A percentile compares a stretch with the other conserved stretches of the same genome.
Conservation (phyloP, 2,888 invertebrate species). For the Luperina nickerlii region DNA sequence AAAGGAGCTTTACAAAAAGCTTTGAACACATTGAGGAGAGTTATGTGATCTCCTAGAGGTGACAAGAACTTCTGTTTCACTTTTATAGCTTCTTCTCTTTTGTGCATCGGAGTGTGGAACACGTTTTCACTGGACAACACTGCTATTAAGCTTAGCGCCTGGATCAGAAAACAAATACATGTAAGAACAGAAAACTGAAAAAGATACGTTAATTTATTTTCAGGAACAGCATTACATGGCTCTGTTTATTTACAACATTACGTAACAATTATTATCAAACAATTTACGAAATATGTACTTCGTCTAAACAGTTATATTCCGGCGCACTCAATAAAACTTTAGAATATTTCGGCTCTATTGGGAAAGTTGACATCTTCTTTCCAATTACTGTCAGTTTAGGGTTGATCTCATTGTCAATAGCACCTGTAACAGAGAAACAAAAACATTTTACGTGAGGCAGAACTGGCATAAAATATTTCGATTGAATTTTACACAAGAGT, state of each 20-base stretch:
- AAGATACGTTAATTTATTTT: neutral
- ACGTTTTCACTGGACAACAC: slow-evolving; percentile 97
- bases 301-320: slow-evolving; percentile 94
- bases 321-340: slow-evolving; percentile 95
- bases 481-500: neutral
- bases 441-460: neutral
- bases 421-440: slow-evolving; percentile 84
- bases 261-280: neutral
- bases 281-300: slow-evolving; percentile 80
- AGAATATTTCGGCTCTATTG: slow-evolving; percentile 97
- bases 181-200: neutral
- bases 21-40: slow-evolving; percentile 96
- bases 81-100: slow-evolving; percentile 93
- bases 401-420: slow-evolving; percentile 91
- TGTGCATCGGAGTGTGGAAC: slow-evolving; percentile 93
- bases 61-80: slow-evolving; percentile 95
- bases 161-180: slow-evolving; percentile 62
- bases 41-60: slow-evolving; percentile 97
- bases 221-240: neutral
- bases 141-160: slow-evolving; percentile 96
- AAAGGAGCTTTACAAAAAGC: slow-evolving; percentile 93
- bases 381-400: slow-evolving; percentile 94
- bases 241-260: neutral
- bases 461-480: neutral
- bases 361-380: slow-evolving; percentile 96